Evolutionary conservation across 1,140 invertebrate genomes (phyloP).

Genomic region (Panagrolaimus sp.): DNA sequence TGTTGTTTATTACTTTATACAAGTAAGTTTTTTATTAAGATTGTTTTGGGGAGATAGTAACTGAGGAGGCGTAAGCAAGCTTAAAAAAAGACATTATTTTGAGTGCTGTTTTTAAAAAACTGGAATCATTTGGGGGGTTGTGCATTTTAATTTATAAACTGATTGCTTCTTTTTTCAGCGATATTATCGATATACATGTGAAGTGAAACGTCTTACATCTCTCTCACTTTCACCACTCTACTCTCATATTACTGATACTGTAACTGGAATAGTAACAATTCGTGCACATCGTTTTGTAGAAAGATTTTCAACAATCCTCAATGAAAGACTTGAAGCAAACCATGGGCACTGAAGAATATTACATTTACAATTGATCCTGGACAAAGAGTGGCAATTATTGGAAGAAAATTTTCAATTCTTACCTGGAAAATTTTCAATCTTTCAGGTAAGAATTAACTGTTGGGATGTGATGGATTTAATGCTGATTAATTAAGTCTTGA

Average conservation of each 20-base stretch:
- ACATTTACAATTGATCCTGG: constrained; percentile 63
- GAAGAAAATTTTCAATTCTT: no score
- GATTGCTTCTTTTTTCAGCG: constrained; percentile 17
- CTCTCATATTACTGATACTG: constrained; percentile 82
- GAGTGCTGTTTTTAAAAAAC: no score
- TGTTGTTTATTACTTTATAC: constrained; percentile 52
- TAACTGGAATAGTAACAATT: constrained; percentile 75
- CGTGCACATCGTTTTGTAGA: constrained; percentile 71
- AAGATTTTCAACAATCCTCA: constrained; percentile 71
- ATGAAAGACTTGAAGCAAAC: constrained; percentile 46
- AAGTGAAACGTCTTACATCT: constrained; percentile 82
- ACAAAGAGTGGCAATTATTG: constrained; percentile 65
- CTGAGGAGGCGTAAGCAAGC: no score
- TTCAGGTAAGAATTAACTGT: constrained; percentile 59
- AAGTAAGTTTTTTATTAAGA: constrained; percentile 38
- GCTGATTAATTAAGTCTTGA: no score
- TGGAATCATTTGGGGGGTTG: no score
- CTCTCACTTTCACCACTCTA: constrained; percentile 76
- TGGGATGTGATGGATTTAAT: constrained; percentile 4
- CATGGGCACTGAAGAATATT: constrained; percentile 69
- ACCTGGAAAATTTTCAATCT: constrained; percentile 81
- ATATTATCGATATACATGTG: constrained; percentile 72
- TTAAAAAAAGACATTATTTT: no score
- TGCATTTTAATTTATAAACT: no score
- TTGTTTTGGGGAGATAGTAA: no score